Evolutionary conservation across 2,888 invertebrate species (phyloP).

Genomic region (Cephonodes hylas): DNA sequence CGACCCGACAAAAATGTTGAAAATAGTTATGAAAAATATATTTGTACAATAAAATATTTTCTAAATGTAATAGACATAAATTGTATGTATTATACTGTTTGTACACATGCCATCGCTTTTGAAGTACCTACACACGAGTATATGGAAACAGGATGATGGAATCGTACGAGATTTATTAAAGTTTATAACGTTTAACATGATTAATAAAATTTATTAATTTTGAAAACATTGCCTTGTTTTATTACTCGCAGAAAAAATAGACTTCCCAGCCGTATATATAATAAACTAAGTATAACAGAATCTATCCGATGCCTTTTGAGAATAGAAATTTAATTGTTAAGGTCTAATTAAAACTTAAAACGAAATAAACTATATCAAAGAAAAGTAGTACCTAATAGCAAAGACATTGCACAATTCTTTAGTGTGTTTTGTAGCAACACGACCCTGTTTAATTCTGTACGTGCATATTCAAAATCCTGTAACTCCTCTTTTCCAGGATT

Average conservation of each 20-base stretch:
- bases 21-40: not conserved
- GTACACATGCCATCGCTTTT: not conserved
- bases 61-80: not conserved
- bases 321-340: no score
- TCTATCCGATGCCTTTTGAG: no score
- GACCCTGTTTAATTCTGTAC: no score
- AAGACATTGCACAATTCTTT: no score
- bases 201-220: slow-evolving; percentile 47
- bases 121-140: slow-evolving; percentile 17
- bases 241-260: slow-evolving; percentile 23
- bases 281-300: no score
- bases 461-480: no score
- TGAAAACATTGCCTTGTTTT: slow-evolving; percentile 37
- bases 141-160: slow-evolving; percentile 46
- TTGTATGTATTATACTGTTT: not conserved
- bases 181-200: slow-evolving; percentile 52
- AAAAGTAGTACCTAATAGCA: no score
- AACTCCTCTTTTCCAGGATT: no score
- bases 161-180: slow-evolving; percentile 48
- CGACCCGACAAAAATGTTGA: not conserved
- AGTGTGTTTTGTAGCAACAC: no score
- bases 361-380: no score
- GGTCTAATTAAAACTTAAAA: no score
- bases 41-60: not conserved
- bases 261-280: no score